A percentile compares a stretch with the other conserved stretches of the same genome.
phyloP scores from a whole-genome alignment of 2,888 invertebrate species.

The Erynnis tages region DNA sequence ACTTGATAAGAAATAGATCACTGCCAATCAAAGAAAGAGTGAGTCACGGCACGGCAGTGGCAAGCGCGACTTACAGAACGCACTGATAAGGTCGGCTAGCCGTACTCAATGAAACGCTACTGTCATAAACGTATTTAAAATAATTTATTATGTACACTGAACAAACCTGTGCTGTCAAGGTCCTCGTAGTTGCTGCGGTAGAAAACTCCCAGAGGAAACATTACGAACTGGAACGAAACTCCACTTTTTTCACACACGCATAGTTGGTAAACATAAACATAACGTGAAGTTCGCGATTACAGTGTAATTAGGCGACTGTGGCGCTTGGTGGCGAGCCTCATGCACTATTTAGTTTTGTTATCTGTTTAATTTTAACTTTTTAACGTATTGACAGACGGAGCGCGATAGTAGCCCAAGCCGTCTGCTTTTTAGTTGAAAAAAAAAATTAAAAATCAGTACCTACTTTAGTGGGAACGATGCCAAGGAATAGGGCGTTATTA shows the following conservation, averaged over 20 bases:
- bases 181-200: slow-evolving; percentile 41
- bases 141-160: background rate
- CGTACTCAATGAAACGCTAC: background rate
- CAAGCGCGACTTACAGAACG: background rate
- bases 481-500: too few relatives aligned
- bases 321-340: slow-evolving; percentile 6
- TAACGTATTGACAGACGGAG: background rate
- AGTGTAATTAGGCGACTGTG: slow-evolving; percentile 14
- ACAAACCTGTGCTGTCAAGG: slow-evolving; percentile 31
- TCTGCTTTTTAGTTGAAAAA: too few relatives aligned
- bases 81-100: slow-evolving; percentile 2
- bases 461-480: too few relatives aligned
- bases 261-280: slow-evolving; percentile 18
- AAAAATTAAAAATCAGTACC: too few relatives aligned
- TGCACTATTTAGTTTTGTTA: background rate
- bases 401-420: too few relatives aligned
- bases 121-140: background rate
- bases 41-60: background rate
- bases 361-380: slow-evolving; percentile 2
- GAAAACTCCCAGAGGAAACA: slow-evolving; percentile 34
- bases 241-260: slow-evolving; percentile 15
- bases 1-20: too few relatives aligned
- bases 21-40: background rate
- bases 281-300: background rate
- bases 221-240: slow-evolving; percentile 22